Conservation (phyloP, 2,113 vertebrate species). For the Lycaon pictus region DNA sequence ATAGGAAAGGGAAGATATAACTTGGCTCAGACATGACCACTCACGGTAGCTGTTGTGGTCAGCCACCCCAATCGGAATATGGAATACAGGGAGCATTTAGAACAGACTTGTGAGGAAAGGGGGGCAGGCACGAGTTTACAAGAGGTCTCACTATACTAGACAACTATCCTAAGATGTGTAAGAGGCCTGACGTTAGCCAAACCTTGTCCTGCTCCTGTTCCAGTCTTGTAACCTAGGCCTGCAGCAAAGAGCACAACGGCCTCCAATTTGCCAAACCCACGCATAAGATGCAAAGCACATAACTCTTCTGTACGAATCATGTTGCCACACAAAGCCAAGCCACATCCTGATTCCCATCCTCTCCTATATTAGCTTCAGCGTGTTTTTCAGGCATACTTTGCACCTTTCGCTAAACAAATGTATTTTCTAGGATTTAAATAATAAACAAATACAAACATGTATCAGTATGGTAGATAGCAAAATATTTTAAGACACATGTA, state of each 20-base stretch:
- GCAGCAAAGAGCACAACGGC: not conserved
- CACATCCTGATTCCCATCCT: not conserved
- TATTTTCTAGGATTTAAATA: conserved; percentile 25
- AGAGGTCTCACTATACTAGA: not conserved
- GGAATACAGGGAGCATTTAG: not conserved
- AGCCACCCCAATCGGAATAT: not conserved
- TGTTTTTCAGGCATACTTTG: not conserved
- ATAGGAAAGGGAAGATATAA: not conserved
- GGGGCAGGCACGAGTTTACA: not conserved
- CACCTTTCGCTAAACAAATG: conserved; percentile 34
- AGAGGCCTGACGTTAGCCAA: not conserved
- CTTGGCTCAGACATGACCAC: not conserved
- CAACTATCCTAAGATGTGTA: not conserved
- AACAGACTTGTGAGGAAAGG: not conserved
- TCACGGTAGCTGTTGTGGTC: not conserved
- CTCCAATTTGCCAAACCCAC: not conserved
- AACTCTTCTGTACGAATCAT: not conserved
- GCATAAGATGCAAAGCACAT: not conserved
- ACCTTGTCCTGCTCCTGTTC: not conserved
- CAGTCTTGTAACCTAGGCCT: not conserved
- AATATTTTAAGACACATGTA: conserved; percentile 42
- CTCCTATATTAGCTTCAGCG: not conserved
- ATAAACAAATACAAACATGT: conserved; percentile 7
- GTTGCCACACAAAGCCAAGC: not conserved
- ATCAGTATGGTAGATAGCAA: not conserved